These are phyloP conservation scores for Lasius fuliginosus DNA, from an alignment of 2,888 invertebrate genomes.

Conservation along the genomic window DNA sequence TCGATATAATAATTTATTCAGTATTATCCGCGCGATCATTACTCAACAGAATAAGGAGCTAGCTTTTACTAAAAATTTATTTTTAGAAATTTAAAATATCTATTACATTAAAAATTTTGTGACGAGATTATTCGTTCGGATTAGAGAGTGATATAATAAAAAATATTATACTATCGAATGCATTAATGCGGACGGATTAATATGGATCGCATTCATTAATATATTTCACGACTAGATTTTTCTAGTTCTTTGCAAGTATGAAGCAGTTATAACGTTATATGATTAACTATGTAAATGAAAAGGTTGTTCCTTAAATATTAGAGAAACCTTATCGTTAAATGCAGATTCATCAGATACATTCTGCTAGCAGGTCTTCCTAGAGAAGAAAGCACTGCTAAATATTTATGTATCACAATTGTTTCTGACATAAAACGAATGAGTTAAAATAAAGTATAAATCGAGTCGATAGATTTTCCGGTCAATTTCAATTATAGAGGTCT, in stretches of 20 bases:
- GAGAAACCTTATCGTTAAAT: background rate
- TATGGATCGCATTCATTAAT: background rate
- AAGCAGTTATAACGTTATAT: background rate
- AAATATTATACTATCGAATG: background rate
- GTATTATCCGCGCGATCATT: background rate
- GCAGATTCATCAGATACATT: background rate
- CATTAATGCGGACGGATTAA: slow-evolving; percentile 14
- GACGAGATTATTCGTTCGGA: background rate
- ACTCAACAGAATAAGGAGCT: background rate
- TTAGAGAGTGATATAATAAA: background rate
- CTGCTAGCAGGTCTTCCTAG: background rate
- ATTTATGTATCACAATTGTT: background rate
- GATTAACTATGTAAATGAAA: background rate
- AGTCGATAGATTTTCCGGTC: background rate
- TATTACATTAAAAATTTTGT: background rate
- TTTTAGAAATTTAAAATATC: background rate
- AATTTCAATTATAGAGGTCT: background rate
- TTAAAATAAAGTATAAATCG: background rate
- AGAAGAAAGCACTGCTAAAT: background rate
- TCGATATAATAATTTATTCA: background rate
- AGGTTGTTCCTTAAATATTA: background rate
- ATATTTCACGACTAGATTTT: background rate
- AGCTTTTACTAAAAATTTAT: background rate
- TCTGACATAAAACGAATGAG: background rate
- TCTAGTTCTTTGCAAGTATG: background rate